Conservation (phyloP, 2,797 vertebrate species). For the Podarcis lilfordi region DNA sequence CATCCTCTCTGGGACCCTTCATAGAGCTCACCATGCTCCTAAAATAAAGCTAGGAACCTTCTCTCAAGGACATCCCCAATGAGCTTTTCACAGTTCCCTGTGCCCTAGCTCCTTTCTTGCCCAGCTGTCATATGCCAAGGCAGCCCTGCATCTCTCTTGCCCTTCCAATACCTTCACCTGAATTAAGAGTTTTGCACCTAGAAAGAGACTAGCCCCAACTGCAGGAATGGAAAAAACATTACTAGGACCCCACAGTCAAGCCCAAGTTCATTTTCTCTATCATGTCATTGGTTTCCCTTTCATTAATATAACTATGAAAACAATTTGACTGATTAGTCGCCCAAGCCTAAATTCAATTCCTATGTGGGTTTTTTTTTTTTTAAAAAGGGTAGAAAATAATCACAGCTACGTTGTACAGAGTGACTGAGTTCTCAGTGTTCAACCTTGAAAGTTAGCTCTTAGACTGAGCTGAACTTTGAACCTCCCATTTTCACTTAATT, state of each 20-base stretch:
- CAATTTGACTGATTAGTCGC: neutral
- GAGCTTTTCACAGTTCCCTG: neutral
- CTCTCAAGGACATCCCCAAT: neutral
- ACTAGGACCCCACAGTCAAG: neutral
- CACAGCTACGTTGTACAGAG: neutral
- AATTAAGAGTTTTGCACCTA: neutral
- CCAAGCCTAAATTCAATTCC: neutral
- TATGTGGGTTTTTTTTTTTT: neutral
- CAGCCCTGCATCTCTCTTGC: neutral
- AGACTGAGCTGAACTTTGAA: neutral
- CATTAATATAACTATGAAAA: neutral
- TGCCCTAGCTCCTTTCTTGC: neutral
- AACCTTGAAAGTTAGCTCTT: no score
- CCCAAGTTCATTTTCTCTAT: neutral
- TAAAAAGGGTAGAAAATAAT: neutral
- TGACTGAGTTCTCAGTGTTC: neutral
- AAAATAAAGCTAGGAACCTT: neutral
- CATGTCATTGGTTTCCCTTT: neutral
- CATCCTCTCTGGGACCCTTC: no score
- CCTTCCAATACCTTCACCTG: neutral
- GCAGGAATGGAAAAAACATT: neutral
- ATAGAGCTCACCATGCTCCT: no score
- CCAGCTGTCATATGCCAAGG: neutral
- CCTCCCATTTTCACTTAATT: neutral
- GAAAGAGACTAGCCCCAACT: neutral